These are phyloP conservation scores for Folsomia manolachei DNA, from an alignment of 2,888 invertebrate species.

Conservation along the genomic window DNA sequence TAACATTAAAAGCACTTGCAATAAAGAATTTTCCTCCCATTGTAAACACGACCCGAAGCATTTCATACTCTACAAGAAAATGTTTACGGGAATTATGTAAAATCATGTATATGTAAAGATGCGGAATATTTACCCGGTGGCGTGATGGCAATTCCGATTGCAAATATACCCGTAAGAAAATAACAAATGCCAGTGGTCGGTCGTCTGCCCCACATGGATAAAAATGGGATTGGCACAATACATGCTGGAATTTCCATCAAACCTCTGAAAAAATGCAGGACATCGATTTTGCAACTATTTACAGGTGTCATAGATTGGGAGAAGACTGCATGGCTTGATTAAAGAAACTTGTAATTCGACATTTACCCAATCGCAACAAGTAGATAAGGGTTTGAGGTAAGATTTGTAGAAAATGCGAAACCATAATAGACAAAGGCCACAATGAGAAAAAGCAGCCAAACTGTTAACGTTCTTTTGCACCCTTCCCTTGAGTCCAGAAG, in stretches of 20 bases:
- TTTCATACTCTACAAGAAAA: slow-evolving; percentile 24
- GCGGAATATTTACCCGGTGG: slow-evolving; percentile 25
- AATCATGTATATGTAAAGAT: neutral
- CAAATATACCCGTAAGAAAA: slow-evolving; percentile 32
- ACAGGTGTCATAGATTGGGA: no score
- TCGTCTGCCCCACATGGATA: slow-evolving; percentile 37
- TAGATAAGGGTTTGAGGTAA: slow-evolving; percentile 42
- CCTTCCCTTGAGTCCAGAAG: slow-evolving; percentile 23
- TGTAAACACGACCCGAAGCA: slow-evolving; percentile 30
- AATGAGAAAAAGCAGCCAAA: slow-evolving; percentile 31
- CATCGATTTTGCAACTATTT: no score
- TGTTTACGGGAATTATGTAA: neutral
- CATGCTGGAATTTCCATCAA: slow-evolving; percentile 46
- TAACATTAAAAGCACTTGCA: slow-evolving; percentile 35
- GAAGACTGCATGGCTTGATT: no score
- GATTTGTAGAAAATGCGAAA: slow-evolving; percentile 38
- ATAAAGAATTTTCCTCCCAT: slow-evolving; percentile 47
- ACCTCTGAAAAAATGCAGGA: slow-evolving; percentile 28
- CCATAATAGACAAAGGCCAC: slow-evolving; percentile 48
- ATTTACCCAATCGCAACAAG: slow-evolving; percentile 45
- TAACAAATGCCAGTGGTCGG: slow-evolving; percentile 32
- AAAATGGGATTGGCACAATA: slow-evolving; percentile 32
- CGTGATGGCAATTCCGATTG: slow-evolving; percentile 38
- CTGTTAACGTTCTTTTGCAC: slow-evolving; percentile 17
- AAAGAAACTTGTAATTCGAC: no score